phyloP scores from a whole-genome alignment of 2,113 vertebrate genomes.

The Ophthalmolycus amberensis region DNA sequence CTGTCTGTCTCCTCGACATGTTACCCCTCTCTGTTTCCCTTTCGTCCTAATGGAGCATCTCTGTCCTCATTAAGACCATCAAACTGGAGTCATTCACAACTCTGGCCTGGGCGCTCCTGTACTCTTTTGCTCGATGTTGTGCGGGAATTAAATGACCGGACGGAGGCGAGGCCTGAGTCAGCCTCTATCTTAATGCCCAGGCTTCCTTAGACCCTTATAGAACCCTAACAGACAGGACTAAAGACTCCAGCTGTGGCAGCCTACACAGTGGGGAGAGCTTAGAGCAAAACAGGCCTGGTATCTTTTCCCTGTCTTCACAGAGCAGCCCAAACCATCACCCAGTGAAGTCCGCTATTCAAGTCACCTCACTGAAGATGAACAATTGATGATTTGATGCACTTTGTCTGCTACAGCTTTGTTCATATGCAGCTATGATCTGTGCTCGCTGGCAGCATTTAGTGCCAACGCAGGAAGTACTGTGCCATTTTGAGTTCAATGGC shows the following conservation, averaged over 20 bases:
- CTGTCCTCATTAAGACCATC: slow-evolving; percentile 46
- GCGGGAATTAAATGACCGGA: slow-evolving; percentile 68
- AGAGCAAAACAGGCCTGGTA: slow-evolving; percentile 34
- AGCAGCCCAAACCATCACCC: slow-evolving; percentile 4
- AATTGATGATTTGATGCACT: slow-evolving; percentile 1
- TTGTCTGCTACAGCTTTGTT: neutral
- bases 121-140: slow-evolving; percentile 64
- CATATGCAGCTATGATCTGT: neutral
- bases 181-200: slow-evolving; percentile 60
- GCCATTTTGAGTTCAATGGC: neutral
- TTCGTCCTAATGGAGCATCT: slow-evolving; percentile 19
- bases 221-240: slow-evolving; percentile 67
- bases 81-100: slow-evolving; percentile 36
- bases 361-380: neutral
- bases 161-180: slow-evolving; percentile 62
- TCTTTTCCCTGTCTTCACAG: slow-evolving; percentile 36
- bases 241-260: slow-evolving; percentile 59
- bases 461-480: neutral
- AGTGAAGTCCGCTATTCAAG: neutral
- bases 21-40: slow-evolving; percentile 1
- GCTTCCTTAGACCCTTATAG: slow-evolving; percentile 63
- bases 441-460: neutral
- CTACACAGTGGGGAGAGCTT: slow-evolving; percentile 29
- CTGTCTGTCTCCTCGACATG: neutral
- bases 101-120: slow-evolving; percentile 24